phyloP scores from a whole-genome alignment of 2,888 invertebrate genomes.

The Agrilus mali region DNA sequence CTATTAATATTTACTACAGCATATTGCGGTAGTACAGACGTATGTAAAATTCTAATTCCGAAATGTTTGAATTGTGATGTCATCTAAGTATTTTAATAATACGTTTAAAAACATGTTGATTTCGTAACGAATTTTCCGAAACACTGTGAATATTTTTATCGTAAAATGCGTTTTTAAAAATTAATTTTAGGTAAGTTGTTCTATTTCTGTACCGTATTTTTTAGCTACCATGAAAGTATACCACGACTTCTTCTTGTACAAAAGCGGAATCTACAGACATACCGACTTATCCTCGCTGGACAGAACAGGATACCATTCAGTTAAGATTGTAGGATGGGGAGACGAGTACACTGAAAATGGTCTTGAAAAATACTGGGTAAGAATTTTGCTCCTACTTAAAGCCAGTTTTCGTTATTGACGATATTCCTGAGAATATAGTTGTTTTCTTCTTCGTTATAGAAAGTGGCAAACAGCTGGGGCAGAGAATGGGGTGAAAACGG shows the following conservation, averaged over 20 bases:
- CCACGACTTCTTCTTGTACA: conserved; percentile 88
- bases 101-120: no score
- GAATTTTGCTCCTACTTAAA: conserved; percentile 19
- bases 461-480: conserved; percentile 93
- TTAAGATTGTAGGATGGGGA: conserved; percentile 88
- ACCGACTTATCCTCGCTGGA: conserved; percentile 39
- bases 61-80: no score
- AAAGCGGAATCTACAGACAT: conserved; percentile 68
- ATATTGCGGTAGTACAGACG: background rate
- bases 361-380: conserved; percentile 75
- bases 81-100: no score
- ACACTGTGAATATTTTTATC: no score
- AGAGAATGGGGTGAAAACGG: conserved; percentile 83
- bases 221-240: conserved; percentile 79
- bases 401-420: background rate
- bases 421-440: background rate
- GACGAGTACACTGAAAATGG: conserved; percentile 48
- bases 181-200: background rate
- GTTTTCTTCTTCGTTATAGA: conserved; percentile 46
- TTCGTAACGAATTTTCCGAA: no score
- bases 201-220: conserved; percentile 17
- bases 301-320: conserved; percentile 71
- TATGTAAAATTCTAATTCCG: background rate
- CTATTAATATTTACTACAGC: background rate
- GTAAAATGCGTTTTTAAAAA: no score